A percentile compares a stretch with the other conserved stretches of the same genome.
These are phyloP conservation scores for Oriolus oriolus DNA, from an alignment of 2,113 vertebrate species.

Conservation along the genomic window DNA sequence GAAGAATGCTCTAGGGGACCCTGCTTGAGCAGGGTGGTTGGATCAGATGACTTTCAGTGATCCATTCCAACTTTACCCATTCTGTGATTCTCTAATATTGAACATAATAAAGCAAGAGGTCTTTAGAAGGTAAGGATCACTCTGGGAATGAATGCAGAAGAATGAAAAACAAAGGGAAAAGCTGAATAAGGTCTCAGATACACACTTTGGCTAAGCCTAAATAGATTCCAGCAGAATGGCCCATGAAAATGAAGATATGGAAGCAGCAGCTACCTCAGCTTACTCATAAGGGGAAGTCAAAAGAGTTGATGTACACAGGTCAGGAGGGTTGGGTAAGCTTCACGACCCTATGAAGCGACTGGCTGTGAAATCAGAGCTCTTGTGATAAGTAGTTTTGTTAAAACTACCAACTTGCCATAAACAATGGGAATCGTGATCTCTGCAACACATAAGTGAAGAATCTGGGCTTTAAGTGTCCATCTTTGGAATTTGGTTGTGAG, in stretches of 20 bases:
- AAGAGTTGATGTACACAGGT: not conserved
- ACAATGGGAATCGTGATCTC: not conserved
- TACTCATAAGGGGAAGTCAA: not conserved
- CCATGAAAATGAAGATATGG: not conserved
- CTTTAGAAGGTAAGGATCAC: not conserved
- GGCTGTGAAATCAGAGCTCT: not conserved
- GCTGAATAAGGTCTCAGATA: not conserved
- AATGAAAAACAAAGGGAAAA: not conserved
- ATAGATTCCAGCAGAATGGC: not conserved
- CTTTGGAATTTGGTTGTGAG: not conserved
- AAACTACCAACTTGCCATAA: not conserved
- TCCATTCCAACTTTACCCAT: not conserved
- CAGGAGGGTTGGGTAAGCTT: not conserved
- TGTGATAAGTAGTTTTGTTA: not conserved
- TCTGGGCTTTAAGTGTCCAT: not conserved
- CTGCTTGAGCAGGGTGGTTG: not conserved
- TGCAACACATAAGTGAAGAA: not conserved
- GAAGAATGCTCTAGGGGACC: not conserved
- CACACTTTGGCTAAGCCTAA: not conserved
- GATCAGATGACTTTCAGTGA: not conserved
- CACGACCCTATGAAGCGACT: not conserved
- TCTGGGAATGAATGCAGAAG: not conserved
- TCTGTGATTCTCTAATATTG: not conserved
- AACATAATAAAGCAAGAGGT: not conserved
- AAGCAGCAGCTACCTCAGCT: not conserved